Base-by-base conservation (phyloP, 37 sponge, comb jelly and placozoan genomes). In the Sycon ciliatum region DNA sequence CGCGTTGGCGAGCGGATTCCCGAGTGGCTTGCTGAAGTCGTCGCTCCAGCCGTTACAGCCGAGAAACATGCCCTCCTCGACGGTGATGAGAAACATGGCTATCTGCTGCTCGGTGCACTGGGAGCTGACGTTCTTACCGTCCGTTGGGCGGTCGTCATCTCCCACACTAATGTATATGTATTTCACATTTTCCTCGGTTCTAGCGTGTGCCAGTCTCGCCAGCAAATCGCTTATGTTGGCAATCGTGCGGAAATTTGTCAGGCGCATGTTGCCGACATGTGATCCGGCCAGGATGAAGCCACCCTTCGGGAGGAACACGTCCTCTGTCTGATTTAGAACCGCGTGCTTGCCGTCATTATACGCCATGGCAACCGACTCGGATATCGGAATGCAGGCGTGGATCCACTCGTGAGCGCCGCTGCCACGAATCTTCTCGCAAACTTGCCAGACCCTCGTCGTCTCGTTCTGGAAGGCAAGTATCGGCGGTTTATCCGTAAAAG, bases 391-490 rank as follows among this genome's bases (percentile, higher is more conserved):
- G 34, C 74, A 73, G 1, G 74, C 56, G 28, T 58, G 56, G 37
- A 58, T 20, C 74, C 74, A 73, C 24, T 58, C 57, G 28, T 57
- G 26, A 28, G 33, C 57, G 20, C 74, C 74, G 1, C 37, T 73
- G 36, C 74, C 74, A 36, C 61, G 57, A n/a, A n/a, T n/a, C n/a
- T n/a, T n/a, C 27, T 73, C 74, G 34, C 74, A 73, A 20, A 73
- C 36, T 34, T 73, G 74, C 74, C 74, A 73, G 37, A 73, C 56
- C 18, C 38, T 35, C 36, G 38, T 61, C 3, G 72, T 71, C 53
- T 71, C 72, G 53, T 71, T 71, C 72, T 56, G 53, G 3, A n/a
- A 26, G 13, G 72, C 72, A n/a, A 46, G 1, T 3, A 71, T 71
- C 32, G 46, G 3, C 4, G 53, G 1, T 37, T 71, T 71, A 7